phyloP scores from a whole-genome alignment of 2,888 invertebrate genomes.

The Macrostomum cliftonense region DNA sequence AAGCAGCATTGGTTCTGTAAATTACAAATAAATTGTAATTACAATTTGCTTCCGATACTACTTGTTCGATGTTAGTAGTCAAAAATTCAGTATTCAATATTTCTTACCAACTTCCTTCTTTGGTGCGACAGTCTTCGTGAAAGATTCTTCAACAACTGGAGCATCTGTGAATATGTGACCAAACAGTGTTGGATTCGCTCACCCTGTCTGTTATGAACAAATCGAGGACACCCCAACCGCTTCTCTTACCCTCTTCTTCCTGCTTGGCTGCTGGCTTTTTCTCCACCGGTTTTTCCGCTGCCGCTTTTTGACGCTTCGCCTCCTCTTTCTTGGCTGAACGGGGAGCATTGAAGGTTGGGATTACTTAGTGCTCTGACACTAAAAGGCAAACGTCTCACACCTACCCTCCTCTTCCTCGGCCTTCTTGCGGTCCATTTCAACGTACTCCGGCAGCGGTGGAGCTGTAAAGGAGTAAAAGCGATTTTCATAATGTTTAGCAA shows the following conservation, averaged over 20 bases:
- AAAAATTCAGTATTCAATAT: too few species aligned
- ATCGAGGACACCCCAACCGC: too few species aligned
- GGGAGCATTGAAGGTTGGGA: not conserved
- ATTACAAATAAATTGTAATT: too few species aligned
- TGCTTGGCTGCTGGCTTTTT: constrained; percentile 15
- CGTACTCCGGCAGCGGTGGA: too few species aligned
- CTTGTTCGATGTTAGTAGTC: too few species aligned
- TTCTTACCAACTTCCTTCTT: too few species aligned
- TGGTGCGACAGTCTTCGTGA: constrained; percentile 17
- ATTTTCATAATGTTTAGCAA: too few species aligned
- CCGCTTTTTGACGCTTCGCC: constrained; percentile 16
- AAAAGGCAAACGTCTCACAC: not conserved
- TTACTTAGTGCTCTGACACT: too few species aligned
- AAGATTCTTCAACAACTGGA: constrained; percentile 34
- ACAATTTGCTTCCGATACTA: too few species aligned
- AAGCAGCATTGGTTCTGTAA: too few species aligned
- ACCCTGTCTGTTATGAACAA: too few species aligned
- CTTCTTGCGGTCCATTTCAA: constrained; percentile 4
- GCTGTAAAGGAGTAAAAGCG: too few species aligned
- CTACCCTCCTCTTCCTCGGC: constrained; percentile 10
- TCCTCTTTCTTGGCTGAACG: constrained; percentile 9
- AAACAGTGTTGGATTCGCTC: constrained; percentile 28
- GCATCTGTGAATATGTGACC: constrained; percentile 39
- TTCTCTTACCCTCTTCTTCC: constrained; percentile 32
- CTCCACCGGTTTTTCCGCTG: constrained; percentile 1